Evolutionary conservation across 1,140 invertebrate species (phyloP).

Genomic region (Elysia chlorotica): DNA sequence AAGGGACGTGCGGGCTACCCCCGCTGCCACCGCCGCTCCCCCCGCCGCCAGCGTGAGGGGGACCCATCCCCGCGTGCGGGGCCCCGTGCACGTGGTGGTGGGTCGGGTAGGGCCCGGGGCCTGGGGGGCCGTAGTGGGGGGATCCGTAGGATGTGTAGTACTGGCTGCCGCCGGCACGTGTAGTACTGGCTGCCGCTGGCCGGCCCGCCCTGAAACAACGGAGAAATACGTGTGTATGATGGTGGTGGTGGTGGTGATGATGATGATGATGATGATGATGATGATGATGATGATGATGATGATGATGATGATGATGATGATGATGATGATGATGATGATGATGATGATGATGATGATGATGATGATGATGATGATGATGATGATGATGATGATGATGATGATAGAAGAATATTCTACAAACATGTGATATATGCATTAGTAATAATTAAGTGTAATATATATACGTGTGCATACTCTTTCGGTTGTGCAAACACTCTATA

Average conservation of each 20-base stretch:
- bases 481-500: background rate
- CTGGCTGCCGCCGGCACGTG: no score
- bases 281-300: constrained; percentile 16
- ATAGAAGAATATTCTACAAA: no score
- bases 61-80: no score
- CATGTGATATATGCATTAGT: background rate
- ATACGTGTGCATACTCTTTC: background rate
- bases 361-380: constrained; percentile 18
- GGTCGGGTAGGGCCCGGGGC: constrained; percentile 38
- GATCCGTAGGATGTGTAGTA: constrained; percentile 45
- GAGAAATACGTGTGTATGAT: background rate
- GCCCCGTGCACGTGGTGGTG: constrained; percentile 47
- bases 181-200: no score
- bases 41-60: no score
- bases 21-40: no score
- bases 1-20: constrained; percentile 37
- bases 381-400: constrained; percentile 9
- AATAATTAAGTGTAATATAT: background rate
- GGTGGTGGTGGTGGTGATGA: constrained; percentile 2
- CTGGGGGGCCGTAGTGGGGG: constrained; percentile 36
- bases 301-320: constrained; percentile 10
- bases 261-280: constrained; percentile 2
- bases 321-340: constrained; percentile 6
- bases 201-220: constrained; percentile 50
- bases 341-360: constrained; percentile 19